Base-by-base conservation (phyloP, 2,888 invertebrate genomes). In the Drosophila nigritarsus region DNA sequence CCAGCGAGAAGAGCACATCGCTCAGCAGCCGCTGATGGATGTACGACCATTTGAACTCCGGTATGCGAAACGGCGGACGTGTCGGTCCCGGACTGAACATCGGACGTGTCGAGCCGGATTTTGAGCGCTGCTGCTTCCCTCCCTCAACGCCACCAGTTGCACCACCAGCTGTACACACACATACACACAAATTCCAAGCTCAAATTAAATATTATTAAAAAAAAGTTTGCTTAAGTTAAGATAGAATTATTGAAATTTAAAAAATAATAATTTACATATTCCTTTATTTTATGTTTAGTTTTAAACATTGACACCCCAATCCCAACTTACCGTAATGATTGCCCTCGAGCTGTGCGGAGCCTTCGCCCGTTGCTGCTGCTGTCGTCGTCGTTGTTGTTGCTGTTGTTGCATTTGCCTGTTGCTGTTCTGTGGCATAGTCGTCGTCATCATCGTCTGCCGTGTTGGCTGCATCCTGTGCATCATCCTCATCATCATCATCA, bases 31-130 rank as follows among this genome's bases (percentile, higher is more conserved):
- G 95, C 93, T 99, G 98, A 94, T 99, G 99, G 82, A 99, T 98
- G 93, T 98, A 98, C 2, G 99, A 99, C 99, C 99, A 99, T 89
- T 98, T 97, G 94, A 99, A 99, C 94, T 99, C 99, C 30, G 99
- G 99, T 92, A 99, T 99, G 81, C 99, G 95, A 94, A 99, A 99
- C 4, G 99, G 98, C 29, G 98, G 98, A 85, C 98, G 95, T 64
- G 98, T 97, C 42, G 98, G 97, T 7, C 98, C 97, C 69, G 98
- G 97, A 87, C 97, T 98, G 93, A 98, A 98, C 97, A 98, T 98
- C 62, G 98, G 97, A 64, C 98, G 95, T 24, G 95, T 95, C 87
- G 96, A 96, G 78, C 94, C 94, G 59, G 95, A 94, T 94, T 96
- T 94, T 38, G 95, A 80, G n/a, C 92, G 91, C 32, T 89, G 92